These are phyloP conservation scores for Bimastos eiseni DNA, from an alignment of 2,888 invertebrate genomes.

Conservation along the genomic window DNA sequence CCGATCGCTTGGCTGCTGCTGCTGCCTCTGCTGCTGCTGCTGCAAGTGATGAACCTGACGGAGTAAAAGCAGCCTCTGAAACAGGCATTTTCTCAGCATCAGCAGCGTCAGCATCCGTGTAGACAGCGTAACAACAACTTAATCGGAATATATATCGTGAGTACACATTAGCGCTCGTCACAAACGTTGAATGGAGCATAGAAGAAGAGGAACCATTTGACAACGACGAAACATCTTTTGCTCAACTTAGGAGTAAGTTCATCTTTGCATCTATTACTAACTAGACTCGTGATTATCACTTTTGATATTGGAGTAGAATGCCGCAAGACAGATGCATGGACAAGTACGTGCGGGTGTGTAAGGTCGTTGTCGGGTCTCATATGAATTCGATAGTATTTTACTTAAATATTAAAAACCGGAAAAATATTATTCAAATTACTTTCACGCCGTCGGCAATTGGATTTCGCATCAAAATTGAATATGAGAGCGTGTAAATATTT, in stretches of 20 bases:
- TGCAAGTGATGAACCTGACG: neutral
- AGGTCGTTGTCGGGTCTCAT: no score
- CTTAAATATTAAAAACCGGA: neutral
- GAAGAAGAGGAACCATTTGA: neutral
- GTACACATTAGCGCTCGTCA: neutral
- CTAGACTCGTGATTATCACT: neutral
- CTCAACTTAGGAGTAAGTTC: neutral
- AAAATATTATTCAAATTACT: neutral
- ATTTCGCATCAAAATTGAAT: neutral
- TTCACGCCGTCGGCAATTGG: neutral
- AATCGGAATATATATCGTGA: slow-evolving; percentile 3
- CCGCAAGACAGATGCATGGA: neutral
- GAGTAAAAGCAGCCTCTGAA: neutral
- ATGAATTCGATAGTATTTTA: no score
- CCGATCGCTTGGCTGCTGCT: neutral
- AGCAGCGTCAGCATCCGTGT: neutral
- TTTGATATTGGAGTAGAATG: neutral
- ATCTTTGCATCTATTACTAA: neutral
- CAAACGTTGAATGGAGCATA: neutral
- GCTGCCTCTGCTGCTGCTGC: neutral
- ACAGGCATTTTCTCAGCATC: neutral
- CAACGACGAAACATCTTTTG: neutral
- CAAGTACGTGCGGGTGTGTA: neutral
- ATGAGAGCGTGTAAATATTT: neutral
- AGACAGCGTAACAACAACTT: neutral